Percentiles rank a stretch among this genome's conserved stretches.
Conservation (phyloP, 2,797 vertebrate species). For the Sparus aurata region DNA sequence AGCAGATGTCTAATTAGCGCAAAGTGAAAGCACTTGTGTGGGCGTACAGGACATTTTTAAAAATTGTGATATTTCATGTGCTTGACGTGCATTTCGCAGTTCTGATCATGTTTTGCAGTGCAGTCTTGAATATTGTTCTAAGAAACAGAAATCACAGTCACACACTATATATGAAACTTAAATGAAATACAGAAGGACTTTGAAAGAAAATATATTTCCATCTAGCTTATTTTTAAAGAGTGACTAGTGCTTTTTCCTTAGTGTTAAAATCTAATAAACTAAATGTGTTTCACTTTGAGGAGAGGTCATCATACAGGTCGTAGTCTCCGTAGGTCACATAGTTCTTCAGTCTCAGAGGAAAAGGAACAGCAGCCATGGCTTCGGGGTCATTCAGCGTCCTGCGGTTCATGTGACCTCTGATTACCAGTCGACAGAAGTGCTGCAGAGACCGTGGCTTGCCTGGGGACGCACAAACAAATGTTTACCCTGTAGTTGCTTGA, state of each 20-base stretch:
- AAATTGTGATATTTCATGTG: neutral
- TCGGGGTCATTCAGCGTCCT: conserved; percentile 81
- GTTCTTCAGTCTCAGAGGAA: conserved; percentile 86
- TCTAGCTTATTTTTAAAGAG: neutral
- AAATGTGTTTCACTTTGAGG: conserved; percentile 1
- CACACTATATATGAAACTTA: neutral
- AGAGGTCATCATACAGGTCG: conserved; percentile 80
- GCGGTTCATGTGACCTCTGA: conserved; percentile 86
- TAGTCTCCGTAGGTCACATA: conserved; percentile 90
- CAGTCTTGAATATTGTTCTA: neutral
- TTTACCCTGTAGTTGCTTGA: neutral
- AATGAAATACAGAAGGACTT: neutral
- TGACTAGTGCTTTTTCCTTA: neutral
- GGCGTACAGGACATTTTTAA: neutral
- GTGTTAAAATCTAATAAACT: conserved; percentile 1
- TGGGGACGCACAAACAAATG: conserved; percentile 58
- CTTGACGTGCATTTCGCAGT: neutral
- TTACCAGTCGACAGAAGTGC: conserved; percentile 90
- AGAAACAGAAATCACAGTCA: neutral
- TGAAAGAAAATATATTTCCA: neutral
- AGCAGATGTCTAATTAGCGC: neutral
- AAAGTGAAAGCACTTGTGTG: conserved; percentile 23
- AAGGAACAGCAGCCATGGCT: conserved; percentile 79
- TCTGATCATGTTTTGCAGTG: neutral
- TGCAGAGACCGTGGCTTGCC: conserved; percentile 89